A percentile compares a stretch with the other conserved stretches of the same genome.
Evolutionary conservation across 2,113 vertebrate species (phyloP).

Genomic region (Microtus pennsylvanicus): DNA sequence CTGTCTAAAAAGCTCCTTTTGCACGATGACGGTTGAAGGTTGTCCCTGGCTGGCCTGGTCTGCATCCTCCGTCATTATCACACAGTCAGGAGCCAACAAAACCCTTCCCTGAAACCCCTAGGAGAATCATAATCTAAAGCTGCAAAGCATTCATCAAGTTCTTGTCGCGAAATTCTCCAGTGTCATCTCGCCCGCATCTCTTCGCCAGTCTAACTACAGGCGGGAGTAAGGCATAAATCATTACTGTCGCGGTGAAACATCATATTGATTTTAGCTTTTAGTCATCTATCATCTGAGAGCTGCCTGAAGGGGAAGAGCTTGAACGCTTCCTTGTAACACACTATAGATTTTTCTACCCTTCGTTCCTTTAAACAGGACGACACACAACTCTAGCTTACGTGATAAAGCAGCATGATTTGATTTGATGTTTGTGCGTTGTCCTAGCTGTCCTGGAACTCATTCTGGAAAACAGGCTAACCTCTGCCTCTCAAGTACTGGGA

Average conservation of each 20-base stretch:
- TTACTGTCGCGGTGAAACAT: neutral
- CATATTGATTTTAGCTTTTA: neutral
- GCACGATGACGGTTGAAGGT: neutral
- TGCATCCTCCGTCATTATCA: neutral
- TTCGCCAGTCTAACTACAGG: conserved; percentile 9
- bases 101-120: neutral
- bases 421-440: neutral
- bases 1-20: neutral
- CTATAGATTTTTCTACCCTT: neutral
- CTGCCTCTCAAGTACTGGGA: neutral
- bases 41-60: neutral
- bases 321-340: neutral
- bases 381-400: neutral
- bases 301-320: neutral
- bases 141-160: neutral
- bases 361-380: neutral
- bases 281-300: conserved; percentile 48
- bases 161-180: conserved; percentile 8
- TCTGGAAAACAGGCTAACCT: neutral
- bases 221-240: neutral
- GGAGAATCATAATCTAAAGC: conserved; percentile 52
- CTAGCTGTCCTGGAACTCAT: neutral
- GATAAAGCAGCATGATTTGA: neutral
- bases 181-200: neutral
- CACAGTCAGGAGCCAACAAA: neutral